Base-by-base conservation (phyloP, 2,113 vertebrate species). In the Nothocercus julius region DNA sequence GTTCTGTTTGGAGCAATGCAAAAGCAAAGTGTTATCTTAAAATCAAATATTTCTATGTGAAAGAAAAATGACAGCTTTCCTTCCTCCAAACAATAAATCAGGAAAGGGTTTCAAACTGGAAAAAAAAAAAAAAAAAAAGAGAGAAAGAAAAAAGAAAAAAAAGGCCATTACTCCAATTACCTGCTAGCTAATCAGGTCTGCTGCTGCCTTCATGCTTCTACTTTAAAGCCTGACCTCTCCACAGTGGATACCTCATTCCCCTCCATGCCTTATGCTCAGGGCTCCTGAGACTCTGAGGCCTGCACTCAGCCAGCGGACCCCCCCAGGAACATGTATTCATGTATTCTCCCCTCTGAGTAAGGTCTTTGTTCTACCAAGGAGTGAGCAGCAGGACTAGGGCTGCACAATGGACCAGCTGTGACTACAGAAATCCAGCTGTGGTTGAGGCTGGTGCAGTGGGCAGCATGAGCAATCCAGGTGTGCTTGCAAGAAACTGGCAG, bases 11-110 rank as follows among this genome's bases (percentile, higher is more conserved):
- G 83, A 87, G 63, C 25, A 80, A 81, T 64, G 17, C 36, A 85
- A 91, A 91, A 96, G 8, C 49, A 54, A 91, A 86, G 6, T 32
- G 70, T 72, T 80, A 83, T 80, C 82, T 90, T 77, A 73, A 95
- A 91, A 84, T 75, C 70, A 56, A 89, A 62, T 84, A 56, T 68
- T 96, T 91, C 88, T 94, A 21, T 90, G 34, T 92, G 90, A 54
- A 95, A 85, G 45, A 47, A 96, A 93, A 54, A 86, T 87, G 47
- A 72, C 73, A 95, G 5, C n/a, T 87, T 56, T 92, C 54, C 20
- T 4, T 92, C 66, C 3, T 93, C 62, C 80, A 82, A 88, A 94
- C 54, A 63, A 75, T 44, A 90, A 89, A 90, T 27, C 47, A 38
- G 82, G 73, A 89, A 90, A 78, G 92, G 38, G 45, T 81, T 92